These are phyloP conservation scores for Tolypeutes matacus DNA, from an alignment of 2,797 vertebrate genomes.

Conservation along the genomic window DNA sequence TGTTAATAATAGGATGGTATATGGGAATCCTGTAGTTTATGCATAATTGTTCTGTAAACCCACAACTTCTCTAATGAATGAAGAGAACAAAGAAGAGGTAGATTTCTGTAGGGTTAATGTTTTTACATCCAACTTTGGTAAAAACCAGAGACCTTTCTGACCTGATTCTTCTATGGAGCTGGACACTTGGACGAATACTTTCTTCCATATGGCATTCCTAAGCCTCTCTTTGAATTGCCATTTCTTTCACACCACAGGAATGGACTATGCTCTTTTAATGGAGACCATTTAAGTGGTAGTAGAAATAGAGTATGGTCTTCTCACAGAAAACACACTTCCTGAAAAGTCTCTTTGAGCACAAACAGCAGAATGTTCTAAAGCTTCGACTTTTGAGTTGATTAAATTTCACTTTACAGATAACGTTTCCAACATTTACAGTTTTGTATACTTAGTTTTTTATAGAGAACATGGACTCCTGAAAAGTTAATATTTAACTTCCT, in stretches of 20 bases:
- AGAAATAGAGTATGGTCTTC: neutral
- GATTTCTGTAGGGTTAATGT: conserved; percentile 22
- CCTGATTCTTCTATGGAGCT: conserved; percentile 28
- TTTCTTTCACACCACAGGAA: neutral
- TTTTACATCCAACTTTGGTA: neutral
- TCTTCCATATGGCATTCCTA: neutral
- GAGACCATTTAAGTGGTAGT: neutral
- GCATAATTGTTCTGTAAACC: too few relatives aligned
- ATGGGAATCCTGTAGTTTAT: too few relatives aligned
- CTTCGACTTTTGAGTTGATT: neutral
- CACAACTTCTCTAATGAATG: neutral
- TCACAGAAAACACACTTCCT: conserved; percentile 7
- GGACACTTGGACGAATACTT: neutral
- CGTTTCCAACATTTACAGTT: neutral
- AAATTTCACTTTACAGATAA: conserved; percentile 44
- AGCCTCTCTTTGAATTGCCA: neutral
- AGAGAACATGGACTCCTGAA: conserved; percentile 12
- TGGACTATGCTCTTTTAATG: neutral
- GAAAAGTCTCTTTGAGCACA: conserved; percentile 18
- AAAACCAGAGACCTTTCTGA: neutral
- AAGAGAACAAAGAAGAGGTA: neutral
- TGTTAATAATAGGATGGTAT: too few relatives aligned
- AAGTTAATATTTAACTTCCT: conserved; percentile 58
- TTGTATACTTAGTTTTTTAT: conserved; percentile 24
- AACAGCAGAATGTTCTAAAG: conserved; percentile 5